A percentile compares a stretch with the other conserved stretches of the same genome.
phyloP scores from a whole-genome alignment of 2,113 vertebrate genomes.

The Chamaea fasciata region DNA sequence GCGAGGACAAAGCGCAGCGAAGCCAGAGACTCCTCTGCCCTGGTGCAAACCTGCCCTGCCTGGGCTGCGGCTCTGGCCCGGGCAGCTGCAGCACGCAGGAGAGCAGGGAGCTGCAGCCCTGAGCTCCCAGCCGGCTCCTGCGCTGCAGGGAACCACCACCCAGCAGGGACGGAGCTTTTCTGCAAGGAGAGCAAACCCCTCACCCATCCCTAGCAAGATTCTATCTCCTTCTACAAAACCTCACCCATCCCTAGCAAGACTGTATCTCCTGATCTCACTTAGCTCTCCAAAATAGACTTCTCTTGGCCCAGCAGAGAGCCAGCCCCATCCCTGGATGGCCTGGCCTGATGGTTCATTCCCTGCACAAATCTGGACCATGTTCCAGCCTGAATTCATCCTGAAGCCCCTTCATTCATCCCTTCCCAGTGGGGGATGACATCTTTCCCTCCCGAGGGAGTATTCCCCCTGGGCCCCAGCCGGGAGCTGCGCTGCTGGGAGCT shows the following conservation, averaged over 20 bases:
- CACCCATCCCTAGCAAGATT: fast-evolving
- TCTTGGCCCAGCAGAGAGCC: background rate
- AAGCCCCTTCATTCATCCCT: background rate
- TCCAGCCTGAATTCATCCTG: background rate
- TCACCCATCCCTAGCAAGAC: fast-evolving
- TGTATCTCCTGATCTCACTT: fast-evolving
- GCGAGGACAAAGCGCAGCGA: background rate
- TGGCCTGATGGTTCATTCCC: background rate
- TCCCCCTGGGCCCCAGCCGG: background rate
- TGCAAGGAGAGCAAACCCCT: background rate
- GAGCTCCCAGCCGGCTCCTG: fast-evolving
- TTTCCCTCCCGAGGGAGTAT: no score
- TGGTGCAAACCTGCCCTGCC: background rate
- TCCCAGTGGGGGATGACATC: fast-evolving
- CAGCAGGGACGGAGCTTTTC: background rate
- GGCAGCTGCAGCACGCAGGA: background rate
- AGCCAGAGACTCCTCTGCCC: background rate
- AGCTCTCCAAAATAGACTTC: no score
- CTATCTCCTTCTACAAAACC: fast-evolving
- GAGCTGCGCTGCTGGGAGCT: fast-evolving
- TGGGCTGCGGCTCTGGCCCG: fast-evolving
- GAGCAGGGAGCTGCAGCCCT: background rate
- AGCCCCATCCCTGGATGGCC: fast-evolving
- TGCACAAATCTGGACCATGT: background rate
- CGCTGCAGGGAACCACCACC: fast-evolving